Base-by-base conservation (phyloP, 2,797 vertebrate genomes). In the Argyrosomus regius region DNA sequence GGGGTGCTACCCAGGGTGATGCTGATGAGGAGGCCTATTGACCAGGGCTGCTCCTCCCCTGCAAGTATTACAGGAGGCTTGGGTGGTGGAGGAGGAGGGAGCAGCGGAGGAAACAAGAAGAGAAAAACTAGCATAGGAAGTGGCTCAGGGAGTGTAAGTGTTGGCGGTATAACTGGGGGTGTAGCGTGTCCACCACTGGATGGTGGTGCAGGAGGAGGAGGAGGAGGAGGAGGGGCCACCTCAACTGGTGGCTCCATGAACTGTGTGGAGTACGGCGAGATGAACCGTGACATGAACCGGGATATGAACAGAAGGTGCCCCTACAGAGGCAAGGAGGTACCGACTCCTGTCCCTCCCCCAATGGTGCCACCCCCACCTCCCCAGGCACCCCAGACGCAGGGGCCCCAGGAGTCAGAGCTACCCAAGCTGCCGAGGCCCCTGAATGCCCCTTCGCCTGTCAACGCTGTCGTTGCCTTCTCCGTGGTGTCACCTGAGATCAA, bases 1-100 rank as follows among this genome's bases (percentile, higher is more conserved):
- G 87, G 90, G 17, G 82, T 96, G 54, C 91, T 98, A 43, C 97
- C 98, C 66, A 95, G 93, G 79, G 85, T 97, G 18, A 94, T 99
- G 84, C 89, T 98, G 91, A 97, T 98, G 97, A 96, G 92, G 84
- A 92, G 96, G 31, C 97, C 98, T 3, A 82, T 95, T 5, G 96
- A 96, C 89, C 95, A 96, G 82, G 84, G 88, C 86, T 90, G 89
- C 78, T 81, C 89, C 43, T 46, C 90, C 0, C 82, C 89, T 4
- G 83, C 92, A 26, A 78, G 81, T 43, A 69, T 85, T 3, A 73
- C 90, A 10, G 89, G 72, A 24, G 89, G 77, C 22, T 71, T 54
- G 0, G 87, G 78, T 24, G 90, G 77, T 56, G 88, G 80, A 35
- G 90, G 69, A 9, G 76, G 72, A 28, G 75, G 67, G 22, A 81